A percentile compares a stretch with the other conserved stretches of the same genome.
phyloP scores from a whole-genome alignment of 2,888 invertebrate species.

The Elegia similella region DNA sequence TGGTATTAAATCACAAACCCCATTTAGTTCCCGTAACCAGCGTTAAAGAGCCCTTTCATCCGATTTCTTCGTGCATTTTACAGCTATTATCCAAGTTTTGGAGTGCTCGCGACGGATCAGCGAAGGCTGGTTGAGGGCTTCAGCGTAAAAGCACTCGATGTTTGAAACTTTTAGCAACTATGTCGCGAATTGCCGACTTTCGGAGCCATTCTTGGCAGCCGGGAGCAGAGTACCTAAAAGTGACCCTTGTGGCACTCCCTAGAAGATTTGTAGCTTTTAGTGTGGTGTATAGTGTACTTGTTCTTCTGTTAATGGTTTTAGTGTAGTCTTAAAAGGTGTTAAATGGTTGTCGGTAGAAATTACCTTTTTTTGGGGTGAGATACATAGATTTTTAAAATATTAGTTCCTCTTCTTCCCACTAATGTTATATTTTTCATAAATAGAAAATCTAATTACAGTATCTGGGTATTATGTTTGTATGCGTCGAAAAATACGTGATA shows the following conservation, averaged over 20 bases:
- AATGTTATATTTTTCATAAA: no score
- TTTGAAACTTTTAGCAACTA: conserved; percentile 75
- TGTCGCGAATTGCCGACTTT: conserved; percentile 60
- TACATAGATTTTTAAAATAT: no score
- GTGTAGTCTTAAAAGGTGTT: background rate
- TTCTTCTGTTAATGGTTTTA: background rate
- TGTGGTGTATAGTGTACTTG: conserved; percentile 49
- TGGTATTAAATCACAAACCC: conserved; percentile 64
- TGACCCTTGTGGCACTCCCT: conserved; percentile 65
- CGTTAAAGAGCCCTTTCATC: conserved; percentile 12
- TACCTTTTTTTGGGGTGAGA: no score
- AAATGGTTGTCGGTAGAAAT: background rate
- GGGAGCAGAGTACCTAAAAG: conserved; percentile 56
- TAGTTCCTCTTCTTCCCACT: no score
- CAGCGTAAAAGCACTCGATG: conserved; percentile 72
- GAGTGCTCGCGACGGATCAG: conserved; percentile 12
- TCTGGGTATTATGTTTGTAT: no score
- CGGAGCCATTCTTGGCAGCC: conserved; percentile 61
- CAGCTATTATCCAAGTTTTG: conserved; percentile 2
- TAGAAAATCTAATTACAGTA: no score
- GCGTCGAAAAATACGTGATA: no score
- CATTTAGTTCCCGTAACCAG: conserved; percentile 47
- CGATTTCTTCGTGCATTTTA: conserved; percentile 16
- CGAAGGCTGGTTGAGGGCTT: conserved; percentile 45
- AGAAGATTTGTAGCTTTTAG: conserved; percentile 65